A percentile compares a stretch with the other conserved stretches of the same genome.
phyloP scores from a whole-genome alignment of 1,140 invertebrate genomes.

The Stenopsyche tienmushanensis region DNA sequence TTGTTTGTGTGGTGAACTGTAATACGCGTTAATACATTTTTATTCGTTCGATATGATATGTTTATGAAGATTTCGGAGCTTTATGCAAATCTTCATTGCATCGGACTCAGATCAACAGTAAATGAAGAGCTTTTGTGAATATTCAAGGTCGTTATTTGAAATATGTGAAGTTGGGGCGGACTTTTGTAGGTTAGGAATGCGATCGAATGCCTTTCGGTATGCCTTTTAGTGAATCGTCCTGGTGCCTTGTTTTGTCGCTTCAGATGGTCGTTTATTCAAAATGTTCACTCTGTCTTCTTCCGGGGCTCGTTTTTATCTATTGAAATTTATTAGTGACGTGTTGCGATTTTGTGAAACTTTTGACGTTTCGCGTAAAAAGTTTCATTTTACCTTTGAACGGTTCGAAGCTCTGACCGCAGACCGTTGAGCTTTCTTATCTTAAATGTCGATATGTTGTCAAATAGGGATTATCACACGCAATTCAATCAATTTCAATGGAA shows the following conservation, averaged over 20 bases:
- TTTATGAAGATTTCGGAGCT: too few species aligned
- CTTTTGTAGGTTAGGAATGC: constrained; percentile 40
- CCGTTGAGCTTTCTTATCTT: not conserved
- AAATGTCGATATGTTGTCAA: not conserved
- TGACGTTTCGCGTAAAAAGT: too few species aligned
- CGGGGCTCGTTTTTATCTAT: too few species aligned
- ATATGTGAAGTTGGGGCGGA: constrained; percentile 9
- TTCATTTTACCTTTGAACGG: not conserved
- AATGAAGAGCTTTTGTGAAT: too few species aligned
- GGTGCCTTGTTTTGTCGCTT: not conserved
- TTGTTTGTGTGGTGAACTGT: constrained; percentile 16
- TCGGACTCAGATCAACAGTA: too few species aligned
- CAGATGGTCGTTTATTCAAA: not conserved
- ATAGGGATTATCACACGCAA: not conserved
- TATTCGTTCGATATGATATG: too few species aligned
- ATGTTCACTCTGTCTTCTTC: not conserved
- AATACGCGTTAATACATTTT: too few species aligned
- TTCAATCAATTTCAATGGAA: too few species aligned
- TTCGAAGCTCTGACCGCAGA: not conserved
- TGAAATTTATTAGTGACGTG: too few species aligned
- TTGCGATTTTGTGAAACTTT: too few species aligned
- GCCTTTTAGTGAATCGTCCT: not conserved
- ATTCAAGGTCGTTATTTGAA: too few species aligned
- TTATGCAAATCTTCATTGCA: too few species aligned
- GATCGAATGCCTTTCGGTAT: constrained; percentile 31